These are phyloP conservation scores for Eretmochelys imbricata DNA, from an alignment of 2,113 vertebrate genomes.

Conservation along the genomic window DNA sequence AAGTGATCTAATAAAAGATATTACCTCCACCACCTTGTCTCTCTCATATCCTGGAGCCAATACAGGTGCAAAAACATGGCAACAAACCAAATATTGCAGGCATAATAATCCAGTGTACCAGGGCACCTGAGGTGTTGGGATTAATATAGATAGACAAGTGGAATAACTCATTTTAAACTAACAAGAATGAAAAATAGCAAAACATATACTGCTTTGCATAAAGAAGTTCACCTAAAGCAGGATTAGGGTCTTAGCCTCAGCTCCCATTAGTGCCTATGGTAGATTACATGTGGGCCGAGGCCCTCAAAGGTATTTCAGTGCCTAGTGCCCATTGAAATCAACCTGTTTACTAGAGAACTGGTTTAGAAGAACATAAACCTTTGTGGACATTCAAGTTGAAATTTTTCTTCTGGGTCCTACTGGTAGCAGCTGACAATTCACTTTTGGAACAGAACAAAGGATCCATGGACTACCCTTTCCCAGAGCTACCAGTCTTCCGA, in stretches of 20 bases:
- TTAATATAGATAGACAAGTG: conserved; percentile 47
- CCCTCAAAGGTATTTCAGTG: background rate
- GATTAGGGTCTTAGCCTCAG: background rate
- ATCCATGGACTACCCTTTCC: background rate
- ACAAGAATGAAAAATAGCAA: background rate
- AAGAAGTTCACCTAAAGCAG: background rate
- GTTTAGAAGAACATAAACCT: background rate
- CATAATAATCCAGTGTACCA: background rate
- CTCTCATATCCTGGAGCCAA: too few species aligned
- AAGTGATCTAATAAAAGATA: too few species aligned
- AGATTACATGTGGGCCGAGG: background rate
- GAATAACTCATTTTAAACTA: background rate
- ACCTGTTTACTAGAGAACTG: accelerated
- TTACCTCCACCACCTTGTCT: too few species aligned
- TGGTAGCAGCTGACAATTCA: background rate
- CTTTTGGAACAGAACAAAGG: background rate
- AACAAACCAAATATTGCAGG: background rate
- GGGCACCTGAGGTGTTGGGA: background rate
- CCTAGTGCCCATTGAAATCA: background rate
- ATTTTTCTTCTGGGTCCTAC: background rate
- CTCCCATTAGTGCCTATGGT: background rate
- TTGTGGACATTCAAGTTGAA: background rate
- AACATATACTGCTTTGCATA: background rate
- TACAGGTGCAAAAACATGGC: too few species aligned
- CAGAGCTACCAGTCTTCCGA: background rate